Evolutionary conservation across 1,140 invertebrate species (phyloP).

Genomic region (Drosophila ananassae): DNA sequence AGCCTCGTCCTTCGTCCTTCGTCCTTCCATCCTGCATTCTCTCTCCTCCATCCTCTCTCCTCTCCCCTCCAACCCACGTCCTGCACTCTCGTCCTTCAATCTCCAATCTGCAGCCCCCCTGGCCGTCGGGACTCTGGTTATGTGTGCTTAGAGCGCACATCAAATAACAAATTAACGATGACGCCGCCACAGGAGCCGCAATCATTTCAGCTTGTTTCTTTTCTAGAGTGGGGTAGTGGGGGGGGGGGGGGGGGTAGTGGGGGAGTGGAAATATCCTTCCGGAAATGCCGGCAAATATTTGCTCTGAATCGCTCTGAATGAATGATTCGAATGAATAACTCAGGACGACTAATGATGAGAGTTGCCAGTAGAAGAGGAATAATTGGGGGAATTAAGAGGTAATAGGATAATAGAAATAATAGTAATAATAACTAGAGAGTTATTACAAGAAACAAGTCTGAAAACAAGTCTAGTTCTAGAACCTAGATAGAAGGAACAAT

Average conservation of each 20-base stretch:
- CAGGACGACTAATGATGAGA: conserved; percentile 42
- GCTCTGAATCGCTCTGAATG: conserved; percentile 32
- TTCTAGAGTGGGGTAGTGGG: conserved; percentile 18
- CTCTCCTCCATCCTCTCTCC: neutral
- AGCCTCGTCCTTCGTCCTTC: conserved; percentile 11
- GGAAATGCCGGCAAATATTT: conserved; percentile 47
- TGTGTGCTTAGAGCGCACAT: conserved; percentile 62
- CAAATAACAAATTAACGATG: conserved; percentile 71
- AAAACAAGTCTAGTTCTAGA: too few species aligned
- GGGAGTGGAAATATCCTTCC: neutral
- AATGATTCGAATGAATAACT: conserved; percentile 52
- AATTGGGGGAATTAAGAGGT: neutral
- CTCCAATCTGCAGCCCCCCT: too few species aligned
- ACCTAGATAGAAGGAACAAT: too few species aligned
- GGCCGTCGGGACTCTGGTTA: conserved; percentile 24
- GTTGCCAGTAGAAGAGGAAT: conserved; percentile 14
- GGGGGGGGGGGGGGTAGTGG: too few species aligned
- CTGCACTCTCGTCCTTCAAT: too few species aligned
- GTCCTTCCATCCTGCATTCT: too few species aligned
- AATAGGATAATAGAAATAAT: neutral
- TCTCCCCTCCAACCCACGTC: too few species aligned
- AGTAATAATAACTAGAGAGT: too few species aligned
- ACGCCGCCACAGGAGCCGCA: conserved; percentile 51
- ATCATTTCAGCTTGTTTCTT: conserved; percentile 53
- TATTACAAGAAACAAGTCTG: too few species aligned